phyloP scores from a whole-genome alignment of 2,797 vertebrate genomes.

The Ctenopoma kingsleyae region DNA sequence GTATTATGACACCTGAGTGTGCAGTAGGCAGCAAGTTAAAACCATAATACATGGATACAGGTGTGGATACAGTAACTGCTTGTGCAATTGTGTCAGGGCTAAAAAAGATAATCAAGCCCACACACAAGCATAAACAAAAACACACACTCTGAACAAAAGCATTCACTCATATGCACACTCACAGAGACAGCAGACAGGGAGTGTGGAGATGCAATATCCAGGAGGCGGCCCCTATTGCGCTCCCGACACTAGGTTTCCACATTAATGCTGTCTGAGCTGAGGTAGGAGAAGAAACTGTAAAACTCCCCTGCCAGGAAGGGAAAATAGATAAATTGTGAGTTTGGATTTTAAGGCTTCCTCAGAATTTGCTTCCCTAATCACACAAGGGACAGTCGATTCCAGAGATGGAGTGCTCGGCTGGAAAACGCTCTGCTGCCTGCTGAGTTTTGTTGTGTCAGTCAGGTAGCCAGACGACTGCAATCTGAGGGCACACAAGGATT shows the following conservation, averaged over 20 bases:
- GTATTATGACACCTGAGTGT: background rate
- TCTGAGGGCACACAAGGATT: constrained; percentile 31
- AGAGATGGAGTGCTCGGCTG: constrained; percentile 30
- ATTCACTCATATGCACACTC: background rate
- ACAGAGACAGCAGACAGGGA: constrained; percentile 21
- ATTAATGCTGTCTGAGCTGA: constrained; percentile 47
- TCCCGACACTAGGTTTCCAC: constrained; percentile 40
- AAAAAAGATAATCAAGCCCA: constrained; percentile 33
- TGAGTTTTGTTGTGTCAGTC: constrained; percentile 26
- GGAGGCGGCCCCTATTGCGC: constrained; percentile 32
- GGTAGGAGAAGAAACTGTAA: constrained; percentile 37
- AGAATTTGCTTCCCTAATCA: constrained; percentile 67
- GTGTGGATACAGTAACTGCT: constrained; percentile 16
- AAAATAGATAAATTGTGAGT: constrained; percentile 65
- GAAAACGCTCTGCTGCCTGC: constrained; percentile 49
- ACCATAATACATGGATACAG: constrained; percentile 2
- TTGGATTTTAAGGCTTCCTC: constrained; percentile 59
- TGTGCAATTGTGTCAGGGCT: constrained; percentile 21
- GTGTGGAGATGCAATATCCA: constrained; percentile 28
- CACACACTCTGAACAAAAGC: constrained; percentile 17
- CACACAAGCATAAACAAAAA: constrained; percentile 12
- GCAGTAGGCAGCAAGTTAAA: no score
- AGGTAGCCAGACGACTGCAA: constrained; percentile 30
- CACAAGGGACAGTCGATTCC: constrained; percentile 48
- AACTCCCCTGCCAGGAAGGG: constrained; percentile 51